Evolutionary conservation across 1,140 invertebrate species (phyloP), one percentile per base, ranked within the genome.

Genomic region (Bombus confusus): DNA sequence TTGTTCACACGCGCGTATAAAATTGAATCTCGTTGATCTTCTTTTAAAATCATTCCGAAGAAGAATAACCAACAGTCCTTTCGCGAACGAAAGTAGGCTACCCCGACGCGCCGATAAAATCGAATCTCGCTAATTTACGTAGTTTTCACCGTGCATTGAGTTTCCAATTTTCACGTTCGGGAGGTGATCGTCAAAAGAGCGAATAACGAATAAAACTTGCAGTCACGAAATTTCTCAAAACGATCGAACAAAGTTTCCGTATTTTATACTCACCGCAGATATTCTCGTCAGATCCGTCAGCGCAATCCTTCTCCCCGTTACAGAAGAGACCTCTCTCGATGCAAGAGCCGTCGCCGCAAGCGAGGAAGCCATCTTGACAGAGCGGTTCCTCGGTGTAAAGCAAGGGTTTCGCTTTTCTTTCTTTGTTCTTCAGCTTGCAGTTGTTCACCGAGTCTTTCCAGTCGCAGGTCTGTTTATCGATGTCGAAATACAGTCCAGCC

Each of bases 371-470:
- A 91, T 98, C 98, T 92, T 97, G 96, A 94, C 98, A 99, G 39
- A 99, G 96, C 5, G 98, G 98, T 93, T 99, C 98, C 89, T 99
- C 98, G 8, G 98, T 99, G 95, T 97, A 97, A 8, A 99, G 95
- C 83, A 98, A 95, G 79, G 98, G 98, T 93, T 98, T 98, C 25
- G 98, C 97, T 94, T 98, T 98, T 84, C 98, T 97, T 92, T 98
- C 98, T 94, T 98, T 98, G 94, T 97, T 98, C 95, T 98, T 99
- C 91, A 98, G 95, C 92, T 98, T 98, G 95, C 98, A 99, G 94
- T 99, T 99, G 94, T 98, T 98, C 0, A 99, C 98, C 5, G 98
- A 96, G 86, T 97, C 98, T 94, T 98, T 99, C 98, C 98, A 99
- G 93, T 99, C 98, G 93, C 98, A 99, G 6, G 98, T 99, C 95